Base-by-base conservation (phyloP, 2,113 vertebrate species). In the Cyanoramphus novaezelandiae region DNA sequence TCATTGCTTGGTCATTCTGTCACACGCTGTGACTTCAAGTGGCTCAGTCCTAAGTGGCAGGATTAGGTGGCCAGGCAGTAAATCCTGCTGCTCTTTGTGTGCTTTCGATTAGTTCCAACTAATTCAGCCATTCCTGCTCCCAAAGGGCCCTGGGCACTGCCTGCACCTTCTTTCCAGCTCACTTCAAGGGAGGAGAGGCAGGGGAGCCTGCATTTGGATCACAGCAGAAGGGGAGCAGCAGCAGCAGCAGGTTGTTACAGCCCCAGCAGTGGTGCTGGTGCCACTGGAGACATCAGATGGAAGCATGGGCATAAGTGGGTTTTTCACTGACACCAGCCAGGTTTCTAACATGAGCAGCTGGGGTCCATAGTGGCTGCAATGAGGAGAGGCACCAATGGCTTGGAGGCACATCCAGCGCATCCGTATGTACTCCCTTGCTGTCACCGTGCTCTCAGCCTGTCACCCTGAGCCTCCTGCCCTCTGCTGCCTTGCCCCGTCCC, bases 1-100 rank as follows among this genome's bases (percentile, higher is more conserved):
- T 96, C 47, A 8, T 19, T 67, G 17, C 70, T 92, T 87, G 84
- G 70, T 91, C 81, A 79, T 82, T 93, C 86, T 95, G 77, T 94
- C 74, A 68, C 65, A 82, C 2, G 0, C 41, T n/a, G 31, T 57
- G 79, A 82, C 69, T 86, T 96, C 93, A 93, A 84, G 47, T 78
- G 72, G 76, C 62, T 93, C 74, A 72, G 57, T 52, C 62, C 44
- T 76, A 76, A 89, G 15, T 89, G 86, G 37, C 1, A 1, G 44
- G 83, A 91, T 93, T 93, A 92, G 85, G 37, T 89, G 80, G 62
- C 41, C 7, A 1, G 43, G 24, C 69, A 71, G 52, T 82, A 91
- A 93, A 89, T 93, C 76, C 86, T 86, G 24, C 49, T 79, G 83
- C 35, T 79, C 3, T 82, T 93, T 91, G 7, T n/a, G 28, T 53